A percentile compares a stretch with the other conserved stretches of the same genome.
Conservation (phyloP, 1,140 invertebrate species). For the Psix sp. region DNA sequence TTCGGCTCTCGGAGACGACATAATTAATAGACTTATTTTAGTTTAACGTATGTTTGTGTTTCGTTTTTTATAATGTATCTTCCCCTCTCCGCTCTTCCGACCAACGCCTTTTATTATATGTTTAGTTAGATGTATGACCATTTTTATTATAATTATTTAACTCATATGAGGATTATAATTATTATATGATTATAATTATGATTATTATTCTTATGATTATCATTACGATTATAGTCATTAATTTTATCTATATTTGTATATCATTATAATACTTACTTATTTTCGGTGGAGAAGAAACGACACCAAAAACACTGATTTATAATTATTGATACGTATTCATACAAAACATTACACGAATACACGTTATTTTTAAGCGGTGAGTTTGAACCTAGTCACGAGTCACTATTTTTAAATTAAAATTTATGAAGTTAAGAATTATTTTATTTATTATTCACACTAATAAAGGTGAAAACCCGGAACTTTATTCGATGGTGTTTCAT, state of each 20-base stretch:
- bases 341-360: constrained; percentile 52
- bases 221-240: constrained; percentile 52
- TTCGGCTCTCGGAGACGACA: constrained; percentile 14
- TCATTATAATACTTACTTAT: constrained; percentile 58
- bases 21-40: constrained; percentile 36
- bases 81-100: constrained; percentile 46
- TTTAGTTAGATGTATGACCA: constrained; percentile 44
- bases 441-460: constrained; percentile 76
- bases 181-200: constrained; percentile 33
- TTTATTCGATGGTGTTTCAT: constrained; percentile 61
- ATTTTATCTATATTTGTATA: constrained; percentile 54
- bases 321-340: constrained; percentile 56
- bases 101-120: constrained; percentile 42
- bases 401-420: constrained; percentile 76
- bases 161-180: constrained; percentile 43
- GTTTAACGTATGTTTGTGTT: constrained; percentile 49
- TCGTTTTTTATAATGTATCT: constrained; percentile 45
- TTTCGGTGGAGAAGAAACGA: constrained; percentile 46
- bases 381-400: constrained; percentile 78
- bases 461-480: constrained; percentile 69
- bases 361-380: constrained; percentile 67
- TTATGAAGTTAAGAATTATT: constrained; percentile 73
- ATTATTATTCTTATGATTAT: constrained; percentile 43
- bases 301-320: constrained; percentile 60
- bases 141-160: background rate